Evolutionary conservation across 1,140 invertebrate species (phyloP).

Genomic region (Rhopalosiphum maidis): DNA sequence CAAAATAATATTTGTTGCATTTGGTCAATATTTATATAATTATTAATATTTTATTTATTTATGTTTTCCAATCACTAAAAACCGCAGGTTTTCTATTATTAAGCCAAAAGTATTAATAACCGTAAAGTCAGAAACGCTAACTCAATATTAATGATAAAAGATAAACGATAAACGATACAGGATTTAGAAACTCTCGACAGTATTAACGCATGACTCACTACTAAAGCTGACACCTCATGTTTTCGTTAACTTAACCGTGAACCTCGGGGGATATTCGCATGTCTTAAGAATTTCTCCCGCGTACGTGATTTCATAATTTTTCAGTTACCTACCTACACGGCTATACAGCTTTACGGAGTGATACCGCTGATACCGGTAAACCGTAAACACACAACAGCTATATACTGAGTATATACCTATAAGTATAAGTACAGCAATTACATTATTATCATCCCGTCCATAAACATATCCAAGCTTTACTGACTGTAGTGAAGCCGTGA

Average conservation of each 20-base stretch:
- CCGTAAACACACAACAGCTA: not conserved
- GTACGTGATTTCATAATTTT: not conserved
- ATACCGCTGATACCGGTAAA: not conserved
- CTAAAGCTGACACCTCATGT: not conserved
- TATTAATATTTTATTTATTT: not conserved
- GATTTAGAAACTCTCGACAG: conserved; percentile 4
- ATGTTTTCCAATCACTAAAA: not conserved
- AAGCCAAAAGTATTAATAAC: not conserved
- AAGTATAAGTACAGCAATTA: too few species aligned
- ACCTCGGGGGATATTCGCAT: not conserved
- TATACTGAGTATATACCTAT: too few species aligned
- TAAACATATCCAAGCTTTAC: not conserved
- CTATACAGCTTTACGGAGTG: too few species aligned
- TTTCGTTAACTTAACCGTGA: not conserved
- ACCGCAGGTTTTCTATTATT: not conserved
- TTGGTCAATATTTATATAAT: not conserved
- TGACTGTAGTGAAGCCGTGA: too few species aligned
- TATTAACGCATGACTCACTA: not conserved
- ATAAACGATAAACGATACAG: not conserved
- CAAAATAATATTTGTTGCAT: not conserved
- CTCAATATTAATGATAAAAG: conserved; percentile 19
- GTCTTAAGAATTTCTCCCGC: not conserved
- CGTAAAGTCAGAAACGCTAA: not conserved
- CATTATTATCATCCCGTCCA: not conserved
- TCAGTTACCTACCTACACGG: not conserved